Evolutionary conservation across 2,888 invertebrate genomes (phyloP), one percentile per base, ranked within the genome.

Genomic region (Toxonevra muliebris): DNA sequence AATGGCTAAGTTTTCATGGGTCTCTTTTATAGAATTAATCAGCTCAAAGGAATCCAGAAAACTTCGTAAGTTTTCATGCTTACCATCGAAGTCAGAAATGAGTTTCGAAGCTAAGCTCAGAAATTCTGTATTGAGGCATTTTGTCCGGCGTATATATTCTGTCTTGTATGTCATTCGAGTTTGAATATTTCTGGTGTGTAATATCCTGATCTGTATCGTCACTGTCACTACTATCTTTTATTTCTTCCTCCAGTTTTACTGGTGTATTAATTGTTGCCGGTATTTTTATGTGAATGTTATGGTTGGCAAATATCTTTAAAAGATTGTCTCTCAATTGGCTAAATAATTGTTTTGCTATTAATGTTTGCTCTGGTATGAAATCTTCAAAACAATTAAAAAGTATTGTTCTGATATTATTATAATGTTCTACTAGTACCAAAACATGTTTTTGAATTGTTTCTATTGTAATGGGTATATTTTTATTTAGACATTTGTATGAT

Each of bases 401-500:
- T 57, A 57, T 15, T 17, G n/a, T 40, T 57, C 57, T 20, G 10
- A 2, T 57, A 40, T 30, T 57, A 30, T 57, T 57, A n/a, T 30
- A 40, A 40, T 19, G 20, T 30, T 57, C 57, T n/a, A 52, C 15
- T 52, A 52, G 15, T n/a, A 52, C 8, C 13, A 40, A 40, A 57
- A 20, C 57, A n/a, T 57, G 57, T 57, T 57, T 57, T 30, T 57
- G 57, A 40, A 57, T 40, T n/a, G n/a, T 58, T 41, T 58, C 7
- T 58, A n/a, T 58, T 58, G 40, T 58, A 58, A 58, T 41, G n/a
- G 40, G 20, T 12, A 41, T n/a, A 40, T 43, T n/a, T n/a, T n/a
- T n/a, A n/a, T 41, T 40, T 12, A 58, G 41, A 12, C 58, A 58
- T 58, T 58, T 58, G 40, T n/a, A n/a, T n/a, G n/a, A n/a, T n/a